Evolutionary conservation across 2,113 vertebrate species (phyloP).

Genomic region (Melanerpes formicivorus): DNA sequence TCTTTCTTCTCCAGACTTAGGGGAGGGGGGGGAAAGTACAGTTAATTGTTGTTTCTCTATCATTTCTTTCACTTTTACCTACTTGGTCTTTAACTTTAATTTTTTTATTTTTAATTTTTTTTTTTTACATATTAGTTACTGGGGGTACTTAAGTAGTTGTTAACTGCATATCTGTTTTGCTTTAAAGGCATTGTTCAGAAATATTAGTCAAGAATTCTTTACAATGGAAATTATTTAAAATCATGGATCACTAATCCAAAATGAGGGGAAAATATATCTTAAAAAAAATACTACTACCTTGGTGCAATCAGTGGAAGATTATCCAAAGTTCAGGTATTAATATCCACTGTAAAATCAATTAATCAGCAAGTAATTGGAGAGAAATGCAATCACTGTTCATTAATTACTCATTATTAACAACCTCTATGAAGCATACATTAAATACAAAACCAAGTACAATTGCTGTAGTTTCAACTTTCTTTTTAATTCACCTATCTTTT

Average conservation of each 20-base stretch:
- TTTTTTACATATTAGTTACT: not conserved
- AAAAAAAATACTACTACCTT: not conserved
- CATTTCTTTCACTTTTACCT: not conserved
- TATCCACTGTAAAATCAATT: constrained; percentile 29
- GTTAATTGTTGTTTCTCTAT: not conserved
- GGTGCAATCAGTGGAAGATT: not conserved
- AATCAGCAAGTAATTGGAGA: constrained; percentile 28
- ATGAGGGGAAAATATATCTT: not conserved
- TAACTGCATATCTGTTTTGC: not conserved
- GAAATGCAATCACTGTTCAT: not conserved
- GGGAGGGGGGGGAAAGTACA: not conserved
- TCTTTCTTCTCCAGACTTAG: not conserved
- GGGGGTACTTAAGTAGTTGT: not conserved
- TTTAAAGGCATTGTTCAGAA: not conserved
- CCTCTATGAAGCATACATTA: not conserved
- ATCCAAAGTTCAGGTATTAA: not conserved
- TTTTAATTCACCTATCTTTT: not conserved
- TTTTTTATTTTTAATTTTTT: fast-evolving
- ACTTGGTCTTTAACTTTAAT: not conserved
- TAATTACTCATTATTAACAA: not conserved
- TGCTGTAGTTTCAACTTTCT: not conserved
- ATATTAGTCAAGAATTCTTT: not conserved
- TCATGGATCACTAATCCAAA: not conserved
- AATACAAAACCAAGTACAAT: not conserved
- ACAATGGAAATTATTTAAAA: not conserved